Evolutionary conservation across 2,797 vertebrate genomes (phyloP).

Genomic region (Sebastes taczanowskii): DNA sequence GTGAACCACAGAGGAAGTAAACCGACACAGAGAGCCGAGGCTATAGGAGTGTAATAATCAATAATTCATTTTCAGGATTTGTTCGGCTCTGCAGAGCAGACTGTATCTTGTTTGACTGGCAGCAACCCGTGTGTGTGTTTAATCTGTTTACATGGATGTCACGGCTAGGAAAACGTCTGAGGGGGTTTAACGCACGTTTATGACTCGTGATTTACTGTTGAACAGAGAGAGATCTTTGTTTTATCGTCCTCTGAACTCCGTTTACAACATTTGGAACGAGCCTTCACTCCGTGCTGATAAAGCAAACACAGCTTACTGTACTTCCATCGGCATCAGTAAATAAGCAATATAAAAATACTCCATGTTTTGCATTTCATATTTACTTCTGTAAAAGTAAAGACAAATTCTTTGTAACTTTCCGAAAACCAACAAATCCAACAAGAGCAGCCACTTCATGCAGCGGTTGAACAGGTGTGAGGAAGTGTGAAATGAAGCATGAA

Average conservation of each 20-base stretch:
- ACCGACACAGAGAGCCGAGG: background rate
- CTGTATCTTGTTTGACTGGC: background rate
- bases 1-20: background rate
- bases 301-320: background rate
- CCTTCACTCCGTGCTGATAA: too few relatives aligned
- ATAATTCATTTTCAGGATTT: constrained; percentile 55
- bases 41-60: constrained; percentile 23
- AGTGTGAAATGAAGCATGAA: too few relatives aligned
- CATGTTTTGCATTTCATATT: background rate
- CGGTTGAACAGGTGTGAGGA: too few relatives aligned
- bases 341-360: background rate
- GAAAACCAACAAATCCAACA: too few relatives aligned
- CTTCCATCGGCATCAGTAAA: background rate
- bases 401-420: too few relatives aligned
- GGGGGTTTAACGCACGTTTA: background rate
- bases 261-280: too few relatives aligned
- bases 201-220: background rate
- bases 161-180: background rate
- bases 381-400: background rate
- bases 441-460: too few relatives aligned
- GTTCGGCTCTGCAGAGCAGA: constrained; percentile 24
- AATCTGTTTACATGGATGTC: background rate
- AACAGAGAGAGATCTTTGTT: background rate
- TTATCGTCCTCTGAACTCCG: background rate
- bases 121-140: background rate